Base-by-base conservation (phyloP, 2,797 vertebrate genomes). In the Epinephelus awoara region DNA sequence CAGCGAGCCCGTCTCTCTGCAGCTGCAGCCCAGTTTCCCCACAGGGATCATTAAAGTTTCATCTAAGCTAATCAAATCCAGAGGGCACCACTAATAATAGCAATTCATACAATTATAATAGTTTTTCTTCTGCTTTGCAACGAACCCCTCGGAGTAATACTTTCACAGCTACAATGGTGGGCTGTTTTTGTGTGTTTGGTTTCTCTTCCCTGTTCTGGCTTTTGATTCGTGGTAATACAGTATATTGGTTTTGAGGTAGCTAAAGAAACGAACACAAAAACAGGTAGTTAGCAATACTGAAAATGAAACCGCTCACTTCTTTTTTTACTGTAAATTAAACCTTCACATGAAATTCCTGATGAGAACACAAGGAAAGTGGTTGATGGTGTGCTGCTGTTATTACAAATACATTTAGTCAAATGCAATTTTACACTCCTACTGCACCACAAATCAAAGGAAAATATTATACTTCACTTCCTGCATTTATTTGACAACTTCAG, bases 31-130 rank as follows among this genome's bases (percentile, higher is more conserved):
- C 81, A 19, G 25, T 79, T 64, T 58, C 46, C 55, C 76, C 63
- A 63, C 62, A 73, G 75, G 77, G 74, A 85, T 80, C 63, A 86
- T 87, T 89, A 85, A 85, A 88, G 49, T 84, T 87, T 90, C 71
- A 89, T 88, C 77, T 71, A 49, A 90, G 75, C 78, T 64, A 75
- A 91, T 86, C 78, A 84, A 73, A 84, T 84, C 68, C 34, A 61
- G 74, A 82, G 61, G 55, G 71, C 12, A 40, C 18, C 51, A 1
- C 67, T 83, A 80, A 84, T 87, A 80, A 85, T 71, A 86, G 77
- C 56, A 81, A 55, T 87, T 88, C 75, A 83, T 85, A 63, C 68
- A 87, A 73, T 87, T 82, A 74, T 80, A 75, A 89, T 75, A 67
- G 62, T 65, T 75, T 69, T 74, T 64, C 56, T 69, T 72, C 1